Base-by-base conservation (phyloP, 2,113 vertebrate species). In the Anser brachyrhynchus region DNA sequence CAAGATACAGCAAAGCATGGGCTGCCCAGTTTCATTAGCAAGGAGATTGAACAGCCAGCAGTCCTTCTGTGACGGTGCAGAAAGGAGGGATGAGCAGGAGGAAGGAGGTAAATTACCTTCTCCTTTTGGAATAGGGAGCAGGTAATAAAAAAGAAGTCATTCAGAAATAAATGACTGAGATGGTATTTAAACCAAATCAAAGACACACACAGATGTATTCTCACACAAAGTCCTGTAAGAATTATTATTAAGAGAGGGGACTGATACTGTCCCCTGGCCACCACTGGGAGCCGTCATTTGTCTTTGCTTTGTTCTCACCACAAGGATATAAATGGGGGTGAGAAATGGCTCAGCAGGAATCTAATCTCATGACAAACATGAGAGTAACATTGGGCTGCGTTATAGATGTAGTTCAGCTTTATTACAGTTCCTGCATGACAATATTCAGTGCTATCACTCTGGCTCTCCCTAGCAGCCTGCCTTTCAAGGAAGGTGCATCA, bases 371-470 rank as follows among this genome's bases (percentile, higher is more conserved):
- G 28, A 62, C 26, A 73, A 76, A 79, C 31, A 66, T 1, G 11
- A 49, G 26, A 73, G 59, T 25, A 41, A 66, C 37, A 76, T 3
- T 51, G 16, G 67, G 10, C 41, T 58, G 9, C 3, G 8, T 66
- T 88, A 66, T 62, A 59, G 23, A 11, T 5, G 25, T 33, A 58
- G 43, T 49, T 76, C 11, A 19, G 58, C 13, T 70, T 39, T 41
- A 31, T 46, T 26, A 21, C 1, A 33, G 55, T 17, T 87, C 35
- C 71, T 65, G 25, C 29, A 12, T 33, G 72, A 33, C 35, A 35
- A 29, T 0, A 0, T 25, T 73, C 87, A 46, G 37, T 0, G 0
- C n/a, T 55, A 1, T 6, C 4, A 4, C 52, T 87, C 35, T 39
- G 39, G 37, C 15, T 82, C 9, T 79, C 28, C 20, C 20, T 82